Conservation (phyloP, 2,888 invertebrate species). For the Coelopa pilipes region DNA sequence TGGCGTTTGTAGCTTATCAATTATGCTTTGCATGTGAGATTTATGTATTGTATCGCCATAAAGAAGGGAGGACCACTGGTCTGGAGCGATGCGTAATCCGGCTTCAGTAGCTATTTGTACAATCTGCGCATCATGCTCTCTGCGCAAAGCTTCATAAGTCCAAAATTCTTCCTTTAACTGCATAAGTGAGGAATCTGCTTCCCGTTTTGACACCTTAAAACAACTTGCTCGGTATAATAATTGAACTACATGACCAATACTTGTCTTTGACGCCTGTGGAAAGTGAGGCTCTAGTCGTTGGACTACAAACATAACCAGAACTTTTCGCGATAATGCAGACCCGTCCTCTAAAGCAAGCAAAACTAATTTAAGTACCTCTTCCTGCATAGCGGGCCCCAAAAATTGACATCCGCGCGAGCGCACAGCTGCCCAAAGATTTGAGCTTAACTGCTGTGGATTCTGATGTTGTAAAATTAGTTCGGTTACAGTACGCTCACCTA, state of each 20-base stretch:
- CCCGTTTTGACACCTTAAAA: slow-evolving; percentile 97
- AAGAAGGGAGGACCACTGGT: slow-evolving; percentile 96
- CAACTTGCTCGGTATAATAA: slow-evolving; percentile 97
- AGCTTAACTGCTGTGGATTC: slow-evolving; percentile 91
- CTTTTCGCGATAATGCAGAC: slow-evolving; percentile 91
- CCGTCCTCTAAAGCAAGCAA: slow-evolving; percentile 95
- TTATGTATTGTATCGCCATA: slow-evolving; percentile 97
- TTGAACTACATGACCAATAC: slow-evolving; percentile 99
- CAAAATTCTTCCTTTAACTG: slow-evolving; percentile 97
- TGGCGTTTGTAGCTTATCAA: slow-evolving; percentile 92
- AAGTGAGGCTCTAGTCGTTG: slow-evolving; percentile 95
- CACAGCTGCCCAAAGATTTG: slow-evolving; percentile 97
- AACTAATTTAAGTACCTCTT: slow-evolving; percentile 95
- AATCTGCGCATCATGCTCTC: slow-evolving; percentile 98
- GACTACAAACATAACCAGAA: slow-evolving; percentile 98
- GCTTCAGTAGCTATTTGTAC: slow-evolving; percentile 98
- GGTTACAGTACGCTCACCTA: slow-evolving; percentile 93
- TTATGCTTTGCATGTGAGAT: slow-evolving; percentile 95
- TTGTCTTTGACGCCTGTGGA: slow-evolving; percentile 97
- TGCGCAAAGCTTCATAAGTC: slow-evolving; percentile 89
- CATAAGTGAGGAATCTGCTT: slow-evolving; percentile 97
- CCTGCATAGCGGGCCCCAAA: slow-evolving; percentile 98
- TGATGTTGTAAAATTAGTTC: slow-evolving; percentile 95
- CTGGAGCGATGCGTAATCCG: slow-evolving; percentile 95
- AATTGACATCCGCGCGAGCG: slow-evolving; percentile 97